Evolutionary conservation across 2,888 invertebrate species (phyloP).

Genomic region (Deilephila porcellus): DNA sequence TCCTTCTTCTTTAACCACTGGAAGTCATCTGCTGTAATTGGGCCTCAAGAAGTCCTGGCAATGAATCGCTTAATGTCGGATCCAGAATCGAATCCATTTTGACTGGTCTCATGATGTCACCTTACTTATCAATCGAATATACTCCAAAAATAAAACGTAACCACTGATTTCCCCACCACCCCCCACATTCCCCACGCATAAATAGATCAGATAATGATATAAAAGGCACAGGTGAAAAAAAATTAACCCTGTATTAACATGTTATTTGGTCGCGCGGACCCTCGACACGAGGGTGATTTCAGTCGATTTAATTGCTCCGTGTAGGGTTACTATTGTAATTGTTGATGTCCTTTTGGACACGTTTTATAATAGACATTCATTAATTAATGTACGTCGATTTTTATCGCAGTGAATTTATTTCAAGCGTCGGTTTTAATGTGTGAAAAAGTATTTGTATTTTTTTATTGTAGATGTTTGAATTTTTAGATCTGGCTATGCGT

Average conservation of each 20-base stretch:
- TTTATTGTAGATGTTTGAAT: too few relatives aligned
- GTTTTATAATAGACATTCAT: conserved; percentile 49
- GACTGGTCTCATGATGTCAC: too few relatives aligned
- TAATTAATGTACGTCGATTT: conserved; percentile 41
- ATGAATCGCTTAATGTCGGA: too few relatives aligned
- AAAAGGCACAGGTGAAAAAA: conserved; percentile 46
- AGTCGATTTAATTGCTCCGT: conserved; percentile 44
- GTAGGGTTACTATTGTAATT: conserved; percentile 47
- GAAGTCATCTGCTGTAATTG: too few relatives aligned
- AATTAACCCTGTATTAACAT: conserved; percentile 67
- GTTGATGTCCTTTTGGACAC: conserved; percentile 50
- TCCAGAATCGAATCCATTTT: too few relatives aligned
- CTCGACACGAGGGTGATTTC: conserved; percentile 36
- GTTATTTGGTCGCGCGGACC: conserved; percentile 68
- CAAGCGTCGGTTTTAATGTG: conserved; percentile 18
- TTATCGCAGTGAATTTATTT: conserved; percentile 29
- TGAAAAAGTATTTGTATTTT: conserved; percentile 2
- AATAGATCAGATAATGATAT: conserved; percentile 42
- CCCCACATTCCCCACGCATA: conserved; percentile 48
- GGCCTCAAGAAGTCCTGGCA: too few relatives aligned
- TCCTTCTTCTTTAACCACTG: too few relatives aligned
- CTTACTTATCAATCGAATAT: too few relatives aligned
- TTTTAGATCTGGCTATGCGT: too few relatives aligned
- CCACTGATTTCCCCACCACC: conserved; percentile 39
- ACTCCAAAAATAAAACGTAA: neutral